Percentiles rank a stretch among this genome's conserved stretches.
Conservation (phyloP, 2,888 invertebrate genomes). For the Oasisia sp. region DNA sequence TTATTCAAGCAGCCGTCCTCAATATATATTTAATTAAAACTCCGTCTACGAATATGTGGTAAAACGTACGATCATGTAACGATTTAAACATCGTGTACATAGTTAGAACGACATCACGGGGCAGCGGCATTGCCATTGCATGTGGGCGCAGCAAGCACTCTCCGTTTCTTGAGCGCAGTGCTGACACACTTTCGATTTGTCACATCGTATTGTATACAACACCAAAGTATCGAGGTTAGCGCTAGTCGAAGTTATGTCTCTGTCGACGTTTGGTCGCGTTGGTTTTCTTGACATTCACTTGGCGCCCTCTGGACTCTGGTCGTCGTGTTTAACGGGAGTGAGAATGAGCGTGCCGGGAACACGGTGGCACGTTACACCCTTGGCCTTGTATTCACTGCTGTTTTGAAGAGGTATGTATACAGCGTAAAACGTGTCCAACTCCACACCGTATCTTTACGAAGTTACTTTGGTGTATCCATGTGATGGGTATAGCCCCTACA, state of each 20-base stretch:
- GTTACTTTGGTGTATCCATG: not conserved
- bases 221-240: not conserved
- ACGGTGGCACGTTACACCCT: not conserved
- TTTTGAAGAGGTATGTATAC: no score
- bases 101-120: not conserved
- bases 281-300: not conserved
- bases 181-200: not conserved
- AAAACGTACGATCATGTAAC: not conserved
- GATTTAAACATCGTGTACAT: not conserved
- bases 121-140: not conserved
- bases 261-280: not conserved
- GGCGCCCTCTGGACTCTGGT: not conserved
- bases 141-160: not conserved
- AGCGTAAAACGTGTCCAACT: no score
- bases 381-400: not conserved
- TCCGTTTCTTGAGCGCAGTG: not conserved
- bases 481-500: not conserved
- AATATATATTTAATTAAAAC: not conserved
- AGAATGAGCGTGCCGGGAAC: not conserved
- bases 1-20: no score
- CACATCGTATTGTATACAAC: not conserved
- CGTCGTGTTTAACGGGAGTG: not conserved
- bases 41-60: not conserved
- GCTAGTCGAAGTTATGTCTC: not conserved
- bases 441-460: not conserved